phyloP scores from a whole-genome alignment of 2,888 invertebrate genomes.

The Drosophila macrospina region DNA sequence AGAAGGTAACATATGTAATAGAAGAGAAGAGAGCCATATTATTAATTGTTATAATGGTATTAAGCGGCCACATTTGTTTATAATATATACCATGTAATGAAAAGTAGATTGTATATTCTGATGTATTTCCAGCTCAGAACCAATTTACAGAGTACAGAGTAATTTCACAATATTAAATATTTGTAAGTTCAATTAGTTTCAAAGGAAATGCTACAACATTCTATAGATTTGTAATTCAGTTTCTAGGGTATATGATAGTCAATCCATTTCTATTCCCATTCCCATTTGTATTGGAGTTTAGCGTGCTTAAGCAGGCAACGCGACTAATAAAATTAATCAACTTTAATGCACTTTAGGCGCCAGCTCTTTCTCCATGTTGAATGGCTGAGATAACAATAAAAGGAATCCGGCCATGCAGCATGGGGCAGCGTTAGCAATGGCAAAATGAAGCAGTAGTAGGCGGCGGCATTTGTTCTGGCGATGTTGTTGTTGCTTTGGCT shows the following conservation, averaged over 20 bases:
- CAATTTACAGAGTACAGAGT: too few relatives aligned
- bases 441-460: conserved; percentile 32
- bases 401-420: conserved; percentile 57
- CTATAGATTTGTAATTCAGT: too few relatives aligned
- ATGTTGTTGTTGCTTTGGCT: conserved; percentile 26
- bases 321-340: conserved; percentile 76
- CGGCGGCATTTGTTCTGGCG: conserved; percentile 26
- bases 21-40: too few relatives aligned
- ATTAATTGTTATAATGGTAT: too few relatives aligned
- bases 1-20: too few relatives aligned
- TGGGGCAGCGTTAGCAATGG: conserved; percentile 17
- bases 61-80: too few relatives aligned
- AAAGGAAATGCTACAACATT: neutral
- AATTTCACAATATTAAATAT: neutral
- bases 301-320: conserved; percentile 20
- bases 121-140: too few relatives aligned
- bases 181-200: neutral
- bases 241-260: conserved; percentile 7
- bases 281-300: conserved; percentile 17
- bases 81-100: too few relatives aligned
- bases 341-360: conserved; percentile 72
- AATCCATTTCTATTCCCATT: conserved; percentile 3
- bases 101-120: too few relatives aligned
- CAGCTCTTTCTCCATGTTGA: conserved; percentile 49
- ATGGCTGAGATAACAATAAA: conserved; percentile 78